A percentile compares a stretch with the other conserved stretches of the same genome.
These are phyloP conservation scores for Amphipoea oculea DNA, from an alignment of 2,888 invertebrate genomes.

Conservation along the genomic window DNA sequence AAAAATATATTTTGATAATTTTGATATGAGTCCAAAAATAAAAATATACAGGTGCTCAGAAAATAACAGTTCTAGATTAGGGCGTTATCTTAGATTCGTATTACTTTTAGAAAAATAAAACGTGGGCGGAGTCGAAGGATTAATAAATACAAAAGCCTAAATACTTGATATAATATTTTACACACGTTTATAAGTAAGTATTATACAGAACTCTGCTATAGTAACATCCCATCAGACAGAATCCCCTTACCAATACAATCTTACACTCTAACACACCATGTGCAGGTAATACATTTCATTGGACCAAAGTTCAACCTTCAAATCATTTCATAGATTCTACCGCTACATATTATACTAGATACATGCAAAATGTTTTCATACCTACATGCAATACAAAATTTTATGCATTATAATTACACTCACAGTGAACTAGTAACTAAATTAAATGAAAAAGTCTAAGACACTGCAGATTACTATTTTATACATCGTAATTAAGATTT, in stretches of 20 bases:
- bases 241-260: conserved; percentile 63
- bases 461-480: conserved; percentile 73
- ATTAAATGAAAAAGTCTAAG: conserved; percentile 73
- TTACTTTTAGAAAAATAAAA: background rate
- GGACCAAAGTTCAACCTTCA: conserved; percentile 90
- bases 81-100: background rate
- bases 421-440: conserved; percentile 73
- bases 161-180: conserved; percentile 46
- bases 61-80: conserved; percentile 26
- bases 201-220: conserved; percentile 53
- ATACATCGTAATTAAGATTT: conserved; percentile 63
- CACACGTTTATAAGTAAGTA: conserved; percentile 51
- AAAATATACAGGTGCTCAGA: conserved; percentile 22
- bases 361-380: conserved; percentile 66
- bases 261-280: conserved; percentile 85
- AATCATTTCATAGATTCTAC: conserved; percentile 78
- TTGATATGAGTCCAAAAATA: conserved; percentile 12
- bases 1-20: conserved; percentile 37
- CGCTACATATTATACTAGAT: conserved; percentile 64
- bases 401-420: conserved; percentile 70
- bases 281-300: conserved; percentile 88
- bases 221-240: conserved; percentile 51
- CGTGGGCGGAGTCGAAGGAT: conserved; percentile 37
- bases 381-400: conserved; percentile 66
- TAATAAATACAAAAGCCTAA: conserved; percentile 44